These are phyloP conservation scores for Steromphala cineraria DNA, from an alignment of 2,888 invertebrate species.

Conservation along the genomic window DNA sequence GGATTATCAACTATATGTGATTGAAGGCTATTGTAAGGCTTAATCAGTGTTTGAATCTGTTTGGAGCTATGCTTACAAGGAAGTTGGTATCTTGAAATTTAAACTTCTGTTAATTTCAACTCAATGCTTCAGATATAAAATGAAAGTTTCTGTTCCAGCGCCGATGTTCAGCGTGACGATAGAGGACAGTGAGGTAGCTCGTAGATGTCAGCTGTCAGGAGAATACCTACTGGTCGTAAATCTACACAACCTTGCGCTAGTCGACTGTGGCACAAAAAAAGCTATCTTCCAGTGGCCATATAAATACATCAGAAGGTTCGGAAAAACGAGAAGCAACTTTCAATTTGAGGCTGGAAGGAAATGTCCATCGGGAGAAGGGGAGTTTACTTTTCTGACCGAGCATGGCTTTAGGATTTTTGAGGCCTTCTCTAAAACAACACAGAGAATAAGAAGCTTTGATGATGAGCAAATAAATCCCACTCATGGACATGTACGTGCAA, in stretches of 20 bases:
- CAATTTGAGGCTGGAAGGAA: conserved; percentile 70
- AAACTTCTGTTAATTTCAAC: no score
- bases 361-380: conserved; percentile 64
- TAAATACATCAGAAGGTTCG: conserved; percentile 64
- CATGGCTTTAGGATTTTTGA: conserved; percentile 38
- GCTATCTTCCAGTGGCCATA: conserved; percentile 62
- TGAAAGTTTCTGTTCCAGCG: conserved; percentile 25
- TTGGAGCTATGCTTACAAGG: no score
- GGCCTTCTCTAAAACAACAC: conserved; percentile 30
- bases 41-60: no score
- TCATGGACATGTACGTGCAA: background rate
- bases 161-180: conserved; percentile 31
- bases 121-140: no score
- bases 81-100: no score
- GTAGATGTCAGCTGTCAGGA: conserved; percentile 23
- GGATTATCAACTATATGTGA: no score
- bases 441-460: background rate
- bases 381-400: conserved; percentile 40
- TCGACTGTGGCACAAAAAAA: conserved; percentile 35
- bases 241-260: conserved; percentile 23
- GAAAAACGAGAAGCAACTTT: conserved; percentile 55
- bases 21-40: no score
- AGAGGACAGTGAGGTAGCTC: conserved; percentile 26
- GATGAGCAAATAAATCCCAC: background rate
- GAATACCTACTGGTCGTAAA: conserved; percentile 27